Conservation (phyloP, 2,888 invertebrate genomes). For the Philonicus albiceps region DNA sequence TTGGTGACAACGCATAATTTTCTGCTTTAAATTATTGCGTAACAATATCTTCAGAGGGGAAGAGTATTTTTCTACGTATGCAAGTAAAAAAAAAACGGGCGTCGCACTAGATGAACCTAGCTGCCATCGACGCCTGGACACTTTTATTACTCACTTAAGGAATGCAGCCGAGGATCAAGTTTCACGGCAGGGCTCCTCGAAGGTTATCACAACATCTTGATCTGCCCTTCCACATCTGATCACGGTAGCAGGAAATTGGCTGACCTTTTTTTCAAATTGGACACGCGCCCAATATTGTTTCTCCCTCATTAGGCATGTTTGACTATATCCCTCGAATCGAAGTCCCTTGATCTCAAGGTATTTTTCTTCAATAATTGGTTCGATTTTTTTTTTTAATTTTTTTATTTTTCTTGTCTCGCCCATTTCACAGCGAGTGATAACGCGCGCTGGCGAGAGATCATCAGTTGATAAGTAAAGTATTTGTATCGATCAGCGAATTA, state of each 20-base stretch:
- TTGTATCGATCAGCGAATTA: neutral
- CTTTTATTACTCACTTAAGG: conserved; percentile 14
- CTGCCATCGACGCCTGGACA: neutral
- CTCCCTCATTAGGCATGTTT: neutral
- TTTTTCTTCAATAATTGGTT: neutral
- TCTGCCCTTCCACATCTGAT: conserved; percentile 1
- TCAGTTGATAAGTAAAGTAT: conserved; percentile 10
- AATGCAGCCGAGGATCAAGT: neutral
- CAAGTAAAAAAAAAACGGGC: neutral
- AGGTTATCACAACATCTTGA: conserved; percentile 1
- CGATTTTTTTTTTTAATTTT: neutral
- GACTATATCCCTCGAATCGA: neutral
- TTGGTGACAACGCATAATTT: neutral
- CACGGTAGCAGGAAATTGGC: neutral
- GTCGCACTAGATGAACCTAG: neutral
- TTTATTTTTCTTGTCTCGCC: neutral
- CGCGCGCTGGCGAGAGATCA: neutral
- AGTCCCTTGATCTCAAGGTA: neutral
- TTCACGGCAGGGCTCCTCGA: neutral
- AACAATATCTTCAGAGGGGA: neutral
- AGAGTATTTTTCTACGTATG: neutral
- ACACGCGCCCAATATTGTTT: conserved; percentile 25
- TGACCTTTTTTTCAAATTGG: conserved; percentile 11
- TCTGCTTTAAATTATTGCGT: neutral
- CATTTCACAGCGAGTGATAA: neutral